A percentile compares a stretch with the other conserved stretches of the same genome.
Evolutionary conservation across 2,888 invertebrate species (phyloP).

Genomic region (Criorhina ranunculi): DNA sequence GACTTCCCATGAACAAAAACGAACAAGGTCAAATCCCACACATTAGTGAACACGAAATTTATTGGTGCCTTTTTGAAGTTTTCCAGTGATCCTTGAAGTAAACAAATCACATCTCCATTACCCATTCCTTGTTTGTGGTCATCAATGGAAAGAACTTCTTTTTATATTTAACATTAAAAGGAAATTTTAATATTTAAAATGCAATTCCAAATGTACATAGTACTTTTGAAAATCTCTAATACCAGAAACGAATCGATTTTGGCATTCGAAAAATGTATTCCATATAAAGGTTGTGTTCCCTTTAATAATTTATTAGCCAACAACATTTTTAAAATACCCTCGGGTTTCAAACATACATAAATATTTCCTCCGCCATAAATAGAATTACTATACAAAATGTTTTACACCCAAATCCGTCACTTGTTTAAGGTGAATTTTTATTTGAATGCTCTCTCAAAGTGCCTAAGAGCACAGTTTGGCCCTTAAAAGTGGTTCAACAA

Average conservation of each 20-base stretch:
- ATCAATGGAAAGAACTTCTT: neutral
- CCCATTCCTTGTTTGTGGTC: neutral
- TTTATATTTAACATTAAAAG: neutral
- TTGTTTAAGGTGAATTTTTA: constrained; percentile 2
- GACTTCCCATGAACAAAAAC: too few species aligned
- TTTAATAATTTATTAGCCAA: neutral
- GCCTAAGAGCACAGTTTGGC: neutral
- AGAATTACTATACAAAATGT: neutral
- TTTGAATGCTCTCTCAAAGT: neutral
- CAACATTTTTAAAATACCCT: neutral
- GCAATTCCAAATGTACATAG: too few species aligned
- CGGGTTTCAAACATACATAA: neutral
- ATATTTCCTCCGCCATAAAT: constrained; percentile 1
- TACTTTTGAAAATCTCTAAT: neutral
- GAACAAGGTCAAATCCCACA: too few species aligned
- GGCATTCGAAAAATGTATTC: neutral
- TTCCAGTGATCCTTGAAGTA: too few species aligned
- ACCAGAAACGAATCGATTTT: neutral
- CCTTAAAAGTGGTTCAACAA: neutral
- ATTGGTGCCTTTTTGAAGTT: too few species aligned
- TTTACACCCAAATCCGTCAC: neutral
- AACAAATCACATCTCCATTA: too few species aligned
- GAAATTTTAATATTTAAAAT: neutral
- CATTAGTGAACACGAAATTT: too few species aligned
- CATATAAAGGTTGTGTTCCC: neutral